Conservation (phyloP, 2,888 invertebrate species). For the Drosophila melanosoma region DNA sequence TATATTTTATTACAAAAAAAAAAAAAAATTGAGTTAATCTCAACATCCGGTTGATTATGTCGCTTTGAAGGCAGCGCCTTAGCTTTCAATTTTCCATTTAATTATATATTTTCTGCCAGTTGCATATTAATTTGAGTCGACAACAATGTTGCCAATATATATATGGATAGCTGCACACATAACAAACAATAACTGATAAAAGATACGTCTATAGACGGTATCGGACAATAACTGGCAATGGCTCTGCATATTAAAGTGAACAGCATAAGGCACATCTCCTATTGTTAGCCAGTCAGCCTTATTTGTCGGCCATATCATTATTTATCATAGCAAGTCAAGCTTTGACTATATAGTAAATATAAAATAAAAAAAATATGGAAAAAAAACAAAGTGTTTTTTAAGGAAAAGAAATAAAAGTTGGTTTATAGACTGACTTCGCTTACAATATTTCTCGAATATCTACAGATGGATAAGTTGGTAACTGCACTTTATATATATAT, state of each 20-base stretch:
- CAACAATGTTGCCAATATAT: constrained; percentile 40
- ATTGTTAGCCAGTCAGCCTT: constrained; percentile 12
- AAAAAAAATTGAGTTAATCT: constrained; percentile 12
- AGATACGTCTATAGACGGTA: constrained; percentile 36
- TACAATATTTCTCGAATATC: neutral
- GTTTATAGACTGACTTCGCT: neutral
- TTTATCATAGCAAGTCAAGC: neutral
- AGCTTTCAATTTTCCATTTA: constrained; percentile 57
- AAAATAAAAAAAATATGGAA: neutral
- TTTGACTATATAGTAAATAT: neutral
- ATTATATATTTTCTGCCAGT: constrained; percentile 64
- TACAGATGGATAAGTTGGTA: no score
- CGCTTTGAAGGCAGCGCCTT: constrained; percentile 16
- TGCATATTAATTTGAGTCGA: constrained; percentile 69
- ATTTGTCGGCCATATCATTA: neutral
- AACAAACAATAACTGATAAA: constrained; percentile 28
- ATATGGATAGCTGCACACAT: constrained; percentile 49
- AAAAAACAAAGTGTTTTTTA: neutral
- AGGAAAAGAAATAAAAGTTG: neutral
- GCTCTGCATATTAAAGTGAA: constrained; percentile 46
- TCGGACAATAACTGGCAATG: constrained; percentile 30
- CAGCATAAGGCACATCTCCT: constrained; percentile 10
- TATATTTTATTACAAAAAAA: neutral
- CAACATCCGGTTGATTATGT: constrained; percentile 25
- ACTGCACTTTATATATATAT: no score